Evolutionary conservation across 2,113 vertebrate genomes (phyloP).

Genomic region (Tupaia chinensis): DNA sequence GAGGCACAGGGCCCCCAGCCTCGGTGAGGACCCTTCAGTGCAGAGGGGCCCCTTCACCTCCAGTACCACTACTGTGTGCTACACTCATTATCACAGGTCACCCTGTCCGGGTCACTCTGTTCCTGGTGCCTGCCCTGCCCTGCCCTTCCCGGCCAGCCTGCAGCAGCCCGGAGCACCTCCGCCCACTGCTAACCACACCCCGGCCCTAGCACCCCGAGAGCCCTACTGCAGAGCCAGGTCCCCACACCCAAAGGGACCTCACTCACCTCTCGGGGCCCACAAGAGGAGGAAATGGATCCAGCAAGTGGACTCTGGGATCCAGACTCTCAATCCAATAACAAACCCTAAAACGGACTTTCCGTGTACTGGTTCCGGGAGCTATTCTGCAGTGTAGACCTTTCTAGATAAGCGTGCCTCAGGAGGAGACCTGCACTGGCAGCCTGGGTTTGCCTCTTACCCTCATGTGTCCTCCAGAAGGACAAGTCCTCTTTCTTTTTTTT

Average conservation of each 20-base stretch:
- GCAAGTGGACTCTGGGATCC: background rate
- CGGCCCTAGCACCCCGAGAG: background rate
- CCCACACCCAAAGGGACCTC: background rate
- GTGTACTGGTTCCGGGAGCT: background rate
- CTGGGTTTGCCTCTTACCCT: background rate
- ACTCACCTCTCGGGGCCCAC: background rate
- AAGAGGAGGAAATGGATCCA: background rate
- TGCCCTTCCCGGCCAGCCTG: conserved; percentile 17
- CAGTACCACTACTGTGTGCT: background rate
- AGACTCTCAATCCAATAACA: background rate
- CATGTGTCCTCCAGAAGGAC: background rate
- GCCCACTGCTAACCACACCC: conserved; percentile 60
- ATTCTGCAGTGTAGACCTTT: background rate
- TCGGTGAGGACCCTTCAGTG: background rate
- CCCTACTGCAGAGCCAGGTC: background rate
- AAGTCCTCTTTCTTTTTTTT: background rate
- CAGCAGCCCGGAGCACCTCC: conserved; percentile 48
- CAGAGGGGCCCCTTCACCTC: background rate
- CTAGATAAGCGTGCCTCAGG: background rate
- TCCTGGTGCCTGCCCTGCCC: conserved; percentile 48
- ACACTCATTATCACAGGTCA: conserved; percentile 21
- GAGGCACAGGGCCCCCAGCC: background rate
- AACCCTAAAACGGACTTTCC: background rate
- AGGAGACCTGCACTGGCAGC: background rate
- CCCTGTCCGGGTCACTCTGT: conserved; percentile 73